These are phyloP conservation scores for Trichoplax adhaerens DNA, from an alignment of 37 sponge, comb jelly and placozoan species.

Conservation along the genomic window DNA sequence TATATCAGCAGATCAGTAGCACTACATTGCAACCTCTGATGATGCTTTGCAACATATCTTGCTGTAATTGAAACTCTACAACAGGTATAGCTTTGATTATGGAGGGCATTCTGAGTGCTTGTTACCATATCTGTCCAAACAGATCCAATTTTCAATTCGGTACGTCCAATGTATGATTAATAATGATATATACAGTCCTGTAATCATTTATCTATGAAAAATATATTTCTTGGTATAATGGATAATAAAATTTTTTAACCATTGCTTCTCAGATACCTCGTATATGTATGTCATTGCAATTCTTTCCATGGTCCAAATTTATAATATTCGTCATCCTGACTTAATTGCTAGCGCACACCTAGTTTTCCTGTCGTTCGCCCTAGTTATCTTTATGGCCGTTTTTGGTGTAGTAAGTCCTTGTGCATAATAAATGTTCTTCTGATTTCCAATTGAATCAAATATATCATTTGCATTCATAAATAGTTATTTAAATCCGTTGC, in stretches of 20 bases:
- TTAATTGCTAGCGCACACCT: slow-evolving; percentile 30
- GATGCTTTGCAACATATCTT: too few species aligned
- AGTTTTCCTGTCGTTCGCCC: slow-evolving; percentile 26
- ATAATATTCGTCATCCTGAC: slow-evolving; percentile 66
- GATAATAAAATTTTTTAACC: too few species aligned
- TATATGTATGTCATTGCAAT: slow-evolving; percentile 66
- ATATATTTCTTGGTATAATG: too few species aligned
- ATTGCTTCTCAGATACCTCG: slow-evolving; percentile 34
- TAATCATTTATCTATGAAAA: too few species aligned
- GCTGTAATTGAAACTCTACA: too few species aligned
- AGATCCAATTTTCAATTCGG: slow-evolving; percentile 80
- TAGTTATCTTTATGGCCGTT: slow-evolving; percentile 50
- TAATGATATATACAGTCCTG: too few species aligned
- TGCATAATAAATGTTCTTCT: too few species aligned
- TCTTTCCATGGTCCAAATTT: slow-evolving; percentile 43
- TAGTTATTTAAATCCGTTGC: too few species aligned
- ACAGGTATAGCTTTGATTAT: slow-evolving; percentile 32
- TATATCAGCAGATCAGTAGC: too few species aligned
- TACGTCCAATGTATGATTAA: slow-evolving; percentile 4
- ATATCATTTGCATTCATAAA: too few species aligned
- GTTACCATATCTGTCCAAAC: slow-evolving; percentile 75
- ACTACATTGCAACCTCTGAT: too few species aligned
- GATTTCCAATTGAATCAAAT: too few species aligned
- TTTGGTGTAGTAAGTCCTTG: slow-evolving; percentile 27
- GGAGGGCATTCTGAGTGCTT: slow-evolving; percentile 54